A percentile compares a stretch with the other conserved stretches of the same genome.
Conservation (phyloP, 2,888 invertebrate genomes). For the Aproaerema taeniolella region DNA sequence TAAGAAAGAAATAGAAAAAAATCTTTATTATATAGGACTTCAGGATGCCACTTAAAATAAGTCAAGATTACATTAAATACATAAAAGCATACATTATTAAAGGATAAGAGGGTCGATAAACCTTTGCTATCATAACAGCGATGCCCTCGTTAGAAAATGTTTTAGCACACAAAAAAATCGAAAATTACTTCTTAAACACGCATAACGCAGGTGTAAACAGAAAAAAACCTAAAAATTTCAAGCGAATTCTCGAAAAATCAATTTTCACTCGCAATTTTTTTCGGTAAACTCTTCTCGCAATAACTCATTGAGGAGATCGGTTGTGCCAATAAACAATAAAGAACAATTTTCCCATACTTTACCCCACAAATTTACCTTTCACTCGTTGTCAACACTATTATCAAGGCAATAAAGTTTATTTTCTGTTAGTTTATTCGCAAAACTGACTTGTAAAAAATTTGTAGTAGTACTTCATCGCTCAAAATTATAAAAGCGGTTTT, state of each 20-base stretch:
- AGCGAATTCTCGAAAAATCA: conserved; percentile 35
- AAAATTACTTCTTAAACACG: too few relatives aligned
- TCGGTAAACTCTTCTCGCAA: conserved; percentile 42
- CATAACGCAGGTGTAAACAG: conserved; percentile 2
- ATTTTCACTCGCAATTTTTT: conserved; percentile 56
- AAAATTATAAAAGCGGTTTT: conserved; percentile 24
- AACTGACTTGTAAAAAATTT: conserved; percentile 28
- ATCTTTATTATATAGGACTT: too few relatives aligned
- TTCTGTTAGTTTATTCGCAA: conserved; percentile 19
- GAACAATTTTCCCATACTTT: conserved; percentile 48
- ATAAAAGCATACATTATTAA: too few relatives aligned
- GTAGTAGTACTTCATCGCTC: conserved; percentile 44
- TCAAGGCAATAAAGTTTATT: conserved; percentile 20
- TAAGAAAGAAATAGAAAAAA: too few relatives aligned
- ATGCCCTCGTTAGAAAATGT: too few relatives aligned
- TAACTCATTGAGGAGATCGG: conserved; percentile 46
- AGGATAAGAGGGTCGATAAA: too few relatives aligned
- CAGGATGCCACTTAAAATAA: too few relatives aligned
- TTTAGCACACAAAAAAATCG: too few relatives aligned
- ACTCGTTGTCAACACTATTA: conserved; percentile 14
- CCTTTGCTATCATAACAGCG: too few relatives aligned
- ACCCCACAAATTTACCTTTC: conserved; percentile 17
- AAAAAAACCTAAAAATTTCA: conserved; percentile 1
- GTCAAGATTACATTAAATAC: too few relatives aligned
- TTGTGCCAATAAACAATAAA: conserved; percentile 66